Percentiles rank a stretch among this genome's conserved stretches.
Evolutionary conservation across 2,888 invertebrate genomes (phyloP).

Genomic region (Trichogramma evanescens): DNA sequence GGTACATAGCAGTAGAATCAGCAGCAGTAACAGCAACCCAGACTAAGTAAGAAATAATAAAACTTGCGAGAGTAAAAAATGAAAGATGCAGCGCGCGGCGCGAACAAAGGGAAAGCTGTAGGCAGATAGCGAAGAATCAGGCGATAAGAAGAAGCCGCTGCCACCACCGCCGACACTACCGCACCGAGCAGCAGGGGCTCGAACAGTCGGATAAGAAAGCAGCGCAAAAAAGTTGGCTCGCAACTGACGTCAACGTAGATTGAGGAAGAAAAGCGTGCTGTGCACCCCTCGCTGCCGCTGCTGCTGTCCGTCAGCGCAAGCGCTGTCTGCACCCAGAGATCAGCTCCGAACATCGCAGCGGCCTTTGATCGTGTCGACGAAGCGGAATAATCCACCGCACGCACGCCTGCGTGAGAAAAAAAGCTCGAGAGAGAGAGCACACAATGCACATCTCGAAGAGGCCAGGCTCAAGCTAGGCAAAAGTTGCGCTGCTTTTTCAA

Average conservation of each 20-base stretch:
- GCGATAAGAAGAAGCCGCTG: too few relatives aligned
- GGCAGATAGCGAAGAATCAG: too few relatives aligned
- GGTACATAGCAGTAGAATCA: too few relatives aligned
- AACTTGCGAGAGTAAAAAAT: too few relatives aligned
- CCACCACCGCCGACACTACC: too few relatives aligned
- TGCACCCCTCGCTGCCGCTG: not conserved
- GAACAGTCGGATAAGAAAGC: too few relatives aligned
- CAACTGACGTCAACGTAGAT: slow-evolving; percentile 16
- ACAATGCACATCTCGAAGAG: not conserved
- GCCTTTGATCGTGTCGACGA: slow-evolving; percentile 19
- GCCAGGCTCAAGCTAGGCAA: not conserved
- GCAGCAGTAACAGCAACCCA: too few relatives aligned
- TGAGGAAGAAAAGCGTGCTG: slow-evolving; percentile 15
- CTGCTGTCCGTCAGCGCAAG: not conserved
- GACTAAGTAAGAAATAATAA: too few relatives aligned
- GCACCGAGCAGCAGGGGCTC: too few relatives aligned
- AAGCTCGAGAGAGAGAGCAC: slow-evolving; percentile 10
- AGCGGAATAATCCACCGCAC: slow-evolving; percentile 19
- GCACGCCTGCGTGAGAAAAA: slow-evolving; percentile 7
- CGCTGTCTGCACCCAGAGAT: not conserved
- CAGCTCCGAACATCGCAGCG: not conserved
- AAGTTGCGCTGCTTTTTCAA: too few relatives aligned
- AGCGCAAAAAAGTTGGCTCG: not conserved
- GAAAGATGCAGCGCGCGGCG: too few relatives aligned
- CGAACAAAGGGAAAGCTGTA: too few relatives aligned